phyloP scores from a whole-genome alignment of 1,140 invertebrate species.

The Temnothorax nylanderi region DNA sequence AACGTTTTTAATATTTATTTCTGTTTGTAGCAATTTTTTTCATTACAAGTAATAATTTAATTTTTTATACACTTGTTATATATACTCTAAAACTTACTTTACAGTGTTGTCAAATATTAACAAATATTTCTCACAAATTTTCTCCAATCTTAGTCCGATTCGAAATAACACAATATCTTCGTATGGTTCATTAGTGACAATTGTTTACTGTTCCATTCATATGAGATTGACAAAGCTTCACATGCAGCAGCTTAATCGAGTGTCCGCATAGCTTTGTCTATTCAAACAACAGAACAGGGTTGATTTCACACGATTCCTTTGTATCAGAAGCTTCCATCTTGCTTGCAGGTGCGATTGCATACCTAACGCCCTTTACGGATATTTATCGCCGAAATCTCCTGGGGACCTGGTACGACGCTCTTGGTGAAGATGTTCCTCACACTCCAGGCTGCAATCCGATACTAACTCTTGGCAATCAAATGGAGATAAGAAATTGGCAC shows the following conservation, averaged over 20 bases:
- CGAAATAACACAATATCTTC: conserved; percentile 37
- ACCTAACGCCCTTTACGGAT: conserved; percentile 89
- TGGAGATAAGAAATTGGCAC: conserved; percentile 88
- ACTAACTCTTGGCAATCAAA: conserved; percentile 88
- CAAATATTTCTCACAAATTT: not conserved
- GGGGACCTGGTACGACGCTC: conserved; percentile 74
- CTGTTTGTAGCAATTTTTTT: not conserved
- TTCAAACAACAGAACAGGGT: not conserved
- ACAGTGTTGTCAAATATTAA: not conserved
- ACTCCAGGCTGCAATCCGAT: conserved; percentile 87
- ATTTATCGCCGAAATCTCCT: conserved; percentile 83
- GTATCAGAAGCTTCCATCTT: not conserved
- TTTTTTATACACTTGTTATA: not conserved
- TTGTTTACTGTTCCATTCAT: conserved; percentile 38
- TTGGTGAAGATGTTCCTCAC: conserved; percentile 84
- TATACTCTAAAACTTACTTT: not conserved
- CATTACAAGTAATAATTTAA: not conserved
- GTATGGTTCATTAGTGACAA: conserved; percentile 18
- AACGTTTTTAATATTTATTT: not conserved
- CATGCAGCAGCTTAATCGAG: conserved; percentile 22
- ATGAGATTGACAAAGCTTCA: conserved; percentile 33
- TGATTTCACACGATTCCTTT: conserved; percentile 25
- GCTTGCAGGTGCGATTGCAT: conserved; percentile 89
- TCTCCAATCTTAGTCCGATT: not conserved
- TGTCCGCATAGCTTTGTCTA: conserved; percentile 26